Evolutionary conservation across 2,113 vertebrate species (phyloP).

Genomic region (Brachyhypopomus gauderio): DNA sequence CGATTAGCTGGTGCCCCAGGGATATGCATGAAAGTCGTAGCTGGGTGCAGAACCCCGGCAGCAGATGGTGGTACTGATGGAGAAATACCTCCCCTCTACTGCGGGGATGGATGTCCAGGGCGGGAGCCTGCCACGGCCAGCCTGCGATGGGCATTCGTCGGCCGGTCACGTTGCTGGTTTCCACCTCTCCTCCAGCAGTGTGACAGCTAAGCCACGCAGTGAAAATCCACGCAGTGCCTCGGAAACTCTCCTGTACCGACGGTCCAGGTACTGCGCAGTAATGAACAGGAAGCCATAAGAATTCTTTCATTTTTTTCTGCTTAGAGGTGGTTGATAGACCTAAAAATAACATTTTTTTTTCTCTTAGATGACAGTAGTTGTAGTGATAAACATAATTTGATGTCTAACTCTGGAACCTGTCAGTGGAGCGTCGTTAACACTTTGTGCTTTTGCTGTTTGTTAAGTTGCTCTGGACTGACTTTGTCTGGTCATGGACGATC

Average conservation of each 20-base stretch:
- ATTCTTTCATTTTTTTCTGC: background rate
- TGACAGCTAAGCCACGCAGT: no score
- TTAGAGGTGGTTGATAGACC: background rate
- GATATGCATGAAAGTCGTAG: background rate
- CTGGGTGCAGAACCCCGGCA: background rate
- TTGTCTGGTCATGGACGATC: background rate
- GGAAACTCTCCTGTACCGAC: no score
- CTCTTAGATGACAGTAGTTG: background rate
- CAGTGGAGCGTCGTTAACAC: background rate
- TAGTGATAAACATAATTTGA: background rate
- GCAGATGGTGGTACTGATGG: slow-evolving; percentile 5
- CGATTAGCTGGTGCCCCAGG: slow-evolving; percentile 1
- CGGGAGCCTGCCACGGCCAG: background rate
- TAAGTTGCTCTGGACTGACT: background rate
- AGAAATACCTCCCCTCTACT: background rate
- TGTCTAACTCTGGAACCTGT: background rate
- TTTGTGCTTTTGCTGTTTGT: background rate
- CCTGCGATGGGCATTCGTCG: background rate
- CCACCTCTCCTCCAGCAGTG: no score
- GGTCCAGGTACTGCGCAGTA: no score
- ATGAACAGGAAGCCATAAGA: background rate
- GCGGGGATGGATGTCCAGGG: background rate
- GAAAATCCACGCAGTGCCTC: no score
- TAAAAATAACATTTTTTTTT: background rate
- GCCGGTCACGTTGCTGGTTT: background rate